A percentile compares a stretch with the other conserved stretches of the same genome.
Conservation (phyloP, 1,140 invertebrate species). For the Cherax destructor region DNA sequence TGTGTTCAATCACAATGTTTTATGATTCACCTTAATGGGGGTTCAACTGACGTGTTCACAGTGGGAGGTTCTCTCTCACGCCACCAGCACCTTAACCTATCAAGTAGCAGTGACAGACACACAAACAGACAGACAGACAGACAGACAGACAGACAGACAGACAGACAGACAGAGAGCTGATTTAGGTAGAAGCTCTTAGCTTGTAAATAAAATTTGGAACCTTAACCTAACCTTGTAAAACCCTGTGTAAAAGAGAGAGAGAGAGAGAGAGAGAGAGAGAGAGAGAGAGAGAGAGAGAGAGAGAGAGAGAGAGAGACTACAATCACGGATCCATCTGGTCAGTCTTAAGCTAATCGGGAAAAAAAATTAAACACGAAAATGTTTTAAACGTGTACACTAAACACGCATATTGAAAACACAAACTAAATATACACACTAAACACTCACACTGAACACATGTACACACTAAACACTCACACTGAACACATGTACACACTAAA, state of each 20-base stretch:
- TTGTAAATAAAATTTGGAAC: too few relatives aligned
- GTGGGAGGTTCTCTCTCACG: too few relatives aligned
- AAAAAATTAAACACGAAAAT: neutral
- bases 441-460: too few relatives aligned
- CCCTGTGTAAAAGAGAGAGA: neutral
- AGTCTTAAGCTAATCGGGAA: neutral
- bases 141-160: neutral
- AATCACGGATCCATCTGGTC: neutral
- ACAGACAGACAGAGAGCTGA: neutral
- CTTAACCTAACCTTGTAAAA: too few relatives aligned
- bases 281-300: neutral
- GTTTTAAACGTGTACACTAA: neutral
- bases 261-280: constrained; percentile 5
- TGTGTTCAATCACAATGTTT: too few relatives aligned
- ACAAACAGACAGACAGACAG: neutral
- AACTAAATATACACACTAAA: neutral
- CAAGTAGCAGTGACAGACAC: neutral
- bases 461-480: too few relatives aligned
- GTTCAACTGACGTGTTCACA: too few relatives aligned
- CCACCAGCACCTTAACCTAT: too few relatives aligned
- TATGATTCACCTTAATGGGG: too few relatives aligned
- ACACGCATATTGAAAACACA: too few relatives aligned
- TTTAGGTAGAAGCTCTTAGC: too few relatives aligned
- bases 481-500: neutral
- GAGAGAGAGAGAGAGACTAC: neutral